Percentiles rank a stretch among this genome's conserved stretches.
Conservation (phyloP, 2,797 vertebrate species). For the Percopsis omiscomaycus region DNA sequence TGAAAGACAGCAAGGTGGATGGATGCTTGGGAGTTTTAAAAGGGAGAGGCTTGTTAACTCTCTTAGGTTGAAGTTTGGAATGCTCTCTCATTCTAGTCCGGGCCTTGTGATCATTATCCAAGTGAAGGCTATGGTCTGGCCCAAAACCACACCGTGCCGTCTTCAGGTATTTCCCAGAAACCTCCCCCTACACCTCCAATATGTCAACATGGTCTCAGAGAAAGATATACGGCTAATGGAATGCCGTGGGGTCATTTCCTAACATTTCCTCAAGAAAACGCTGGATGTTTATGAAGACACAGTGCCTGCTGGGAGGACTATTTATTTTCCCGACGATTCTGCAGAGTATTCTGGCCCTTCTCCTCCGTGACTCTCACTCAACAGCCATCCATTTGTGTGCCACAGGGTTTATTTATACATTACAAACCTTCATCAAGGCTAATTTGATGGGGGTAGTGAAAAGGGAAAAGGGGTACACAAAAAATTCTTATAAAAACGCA, state of each 20-base stretch:
- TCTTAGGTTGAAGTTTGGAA: neutral
- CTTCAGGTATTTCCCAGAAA: constrained; percentile 31
- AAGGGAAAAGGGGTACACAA: constrained; percentile 48
- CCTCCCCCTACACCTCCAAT: constrained; percentile 27
- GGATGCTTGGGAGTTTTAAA: constrained; percentile 3
- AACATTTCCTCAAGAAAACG: constrained; percentile 58
- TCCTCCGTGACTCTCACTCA: constrained; percentile 75
- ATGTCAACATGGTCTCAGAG: constrained; percentile 38
- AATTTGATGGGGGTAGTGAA: constrained; percentile 78
- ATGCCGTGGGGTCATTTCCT: constrained; percentile 68
- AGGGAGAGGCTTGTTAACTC: neutral
- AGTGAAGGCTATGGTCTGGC: constrained; percentile 11
- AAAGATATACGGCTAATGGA: constrained; percentile 65
- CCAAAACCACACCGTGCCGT: constrained; percentile 6
- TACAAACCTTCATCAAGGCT: constrained; percentile 81
- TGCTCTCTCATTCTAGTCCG: neutral
- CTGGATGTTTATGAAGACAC: constrained; percentile 77
- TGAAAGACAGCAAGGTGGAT: constrained; percentile 5
- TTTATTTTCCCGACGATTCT: constrained; percentile 81
- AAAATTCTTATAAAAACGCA: constrained; percentile 79
- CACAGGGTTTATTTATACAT: constrained; percentile 82
- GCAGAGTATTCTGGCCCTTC: constrained; percentile 71
- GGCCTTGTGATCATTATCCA: constrained; percentile 1
- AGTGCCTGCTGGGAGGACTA: constrained; percentile 66
- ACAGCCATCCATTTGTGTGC: constrained; percentile 80